Conservation (phyloP, 2,113 vertebrate genomes). For the Pseudopipra pipra region DNA sequence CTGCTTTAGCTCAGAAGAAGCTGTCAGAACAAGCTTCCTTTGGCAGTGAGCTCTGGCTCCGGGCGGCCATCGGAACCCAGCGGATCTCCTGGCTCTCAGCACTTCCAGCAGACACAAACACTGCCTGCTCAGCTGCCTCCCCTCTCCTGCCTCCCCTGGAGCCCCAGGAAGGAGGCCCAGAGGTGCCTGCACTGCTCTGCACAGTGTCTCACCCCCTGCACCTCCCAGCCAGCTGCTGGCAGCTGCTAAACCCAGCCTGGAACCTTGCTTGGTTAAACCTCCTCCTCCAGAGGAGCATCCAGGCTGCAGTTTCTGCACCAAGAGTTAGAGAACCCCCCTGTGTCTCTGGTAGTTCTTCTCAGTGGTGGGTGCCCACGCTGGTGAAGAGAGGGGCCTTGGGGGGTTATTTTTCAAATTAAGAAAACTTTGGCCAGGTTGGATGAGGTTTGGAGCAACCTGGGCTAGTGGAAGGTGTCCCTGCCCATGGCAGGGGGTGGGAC, state of each 20-base stretch:
- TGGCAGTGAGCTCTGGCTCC: background rate
- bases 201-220: background rate
- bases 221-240: background rate
- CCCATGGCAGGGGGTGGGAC: background rate
- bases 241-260: background rate
- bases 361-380: fast-evolving
- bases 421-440: background rate
- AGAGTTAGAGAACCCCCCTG: background rate
- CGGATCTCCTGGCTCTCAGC: background rate
- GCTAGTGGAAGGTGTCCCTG: background rate
- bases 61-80: background rate
- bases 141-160: background rate
- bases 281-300: background rate
- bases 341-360: fast-evolving
- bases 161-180: background rate
- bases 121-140: fast-evolving
- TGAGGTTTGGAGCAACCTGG: background rate
- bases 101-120: background rate
- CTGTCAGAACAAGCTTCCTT: background rate
- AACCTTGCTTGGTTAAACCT: background rate
- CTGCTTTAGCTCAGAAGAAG: background rate
- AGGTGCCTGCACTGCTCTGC: background rate
- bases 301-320: background rate
- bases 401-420: background rate
- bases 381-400: background rate